Base-by-base conservation (phyloP, 2,113 vertebrate species). In the Pleuronectes platessa region DNA sequence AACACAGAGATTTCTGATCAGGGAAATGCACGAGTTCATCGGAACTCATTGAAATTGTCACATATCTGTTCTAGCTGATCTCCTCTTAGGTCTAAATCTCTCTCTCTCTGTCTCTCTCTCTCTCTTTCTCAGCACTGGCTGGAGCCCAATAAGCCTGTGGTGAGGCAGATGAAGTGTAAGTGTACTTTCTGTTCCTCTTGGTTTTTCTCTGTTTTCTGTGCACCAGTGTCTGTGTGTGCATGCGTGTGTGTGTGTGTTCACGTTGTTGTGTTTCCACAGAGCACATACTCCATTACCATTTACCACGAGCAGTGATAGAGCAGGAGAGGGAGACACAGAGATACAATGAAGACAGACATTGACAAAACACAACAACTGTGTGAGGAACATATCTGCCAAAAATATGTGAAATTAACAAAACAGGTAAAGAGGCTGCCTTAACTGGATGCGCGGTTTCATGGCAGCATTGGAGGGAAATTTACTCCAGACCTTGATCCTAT, bases 131-230 rank as follows among this genome's bases (percentile, higher is more conserved):
- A 99, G 98, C 98, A 99, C 88, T 99, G 98, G 98, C 95, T 99
- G 86, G 96, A 99, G 88, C 97, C 97, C 81, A 98, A 96, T 90
- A 99, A 99, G 88, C 93, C 96, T 3, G 94, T 99, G 88, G 94
- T 90, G 93, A 96, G 96, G 90, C 98, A 99, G 94, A 98, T 99
- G 97, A 99, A 99, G 95, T 96, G 98, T 99, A 96, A 98, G 97
- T 97, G 75, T 92, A 15, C 58, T 20, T 51, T 71, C n/a, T 86
- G 54, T 31, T 72, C 35, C 23, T 65, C 60, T 73, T n/a, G 55
- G 23, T 47, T 75, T 75, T 60, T 40, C 18, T 73, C 5, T 79
- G 27, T 26, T 53, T 55, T 18, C 31, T 31, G 31, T 60, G 61
- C 61, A 47, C 70, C 53, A 45, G 40, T 37, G 37, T 3, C 26